Conservation (phyloP, 2,888 invertebrate species). For the Cantharis rustica region DNA sequence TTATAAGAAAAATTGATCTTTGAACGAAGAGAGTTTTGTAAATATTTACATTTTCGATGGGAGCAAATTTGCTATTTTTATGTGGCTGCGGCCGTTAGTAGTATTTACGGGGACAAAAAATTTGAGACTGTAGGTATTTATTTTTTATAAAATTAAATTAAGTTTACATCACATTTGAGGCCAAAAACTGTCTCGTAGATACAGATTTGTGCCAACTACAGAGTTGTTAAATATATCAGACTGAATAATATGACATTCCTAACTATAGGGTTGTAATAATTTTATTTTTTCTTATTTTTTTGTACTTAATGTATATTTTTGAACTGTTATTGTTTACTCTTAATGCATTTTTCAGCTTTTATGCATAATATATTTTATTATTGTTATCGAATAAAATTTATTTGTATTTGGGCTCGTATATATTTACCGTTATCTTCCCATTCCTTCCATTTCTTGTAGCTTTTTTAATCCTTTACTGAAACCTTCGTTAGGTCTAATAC, state of each 20-base stretch:
- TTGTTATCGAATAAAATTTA: constrained; percentile 26
- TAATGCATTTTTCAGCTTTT: constrained; percentile 22
- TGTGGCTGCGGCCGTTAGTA: neutral
- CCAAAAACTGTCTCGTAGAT: neutral
- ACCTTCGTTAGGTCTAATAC: constrained; percentile 80
- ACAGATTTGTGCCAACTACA: neutral
- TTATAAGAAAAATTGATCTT: too few species aligned
- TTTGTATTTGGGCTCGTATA: neutral
- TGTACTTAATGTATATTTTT: constrained; percentile 26
- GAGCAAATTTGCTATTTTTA: neutral
- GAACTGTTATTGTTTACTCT: constrained; percentile 26
- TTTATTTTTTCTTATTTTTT: constrained; percentile 2
- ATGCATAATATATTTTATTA: constrained; percentile 26
- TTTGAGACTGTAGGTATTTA: neutral
- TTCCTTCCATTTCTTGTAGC: neutral
- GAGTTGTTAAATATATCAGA: neutral
- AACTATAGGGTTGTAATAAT: neutral
- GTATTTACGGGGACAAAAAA: neutral
- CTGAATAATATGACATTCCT: constrained; percentile 1
- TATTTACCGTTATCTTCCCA: neutral
- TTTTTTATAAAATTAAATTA: neutral
- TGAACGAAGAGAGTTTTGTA: too few species aligned
- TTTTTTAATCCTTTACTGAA: constrained; percentile 71
- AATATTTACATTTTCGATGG: neutral
- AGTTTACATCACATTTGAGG: neutral